Base-by-base conservation (phyloP, 2,113 vertebrate genomes). In the Alligator mississippiensis region DNA sequence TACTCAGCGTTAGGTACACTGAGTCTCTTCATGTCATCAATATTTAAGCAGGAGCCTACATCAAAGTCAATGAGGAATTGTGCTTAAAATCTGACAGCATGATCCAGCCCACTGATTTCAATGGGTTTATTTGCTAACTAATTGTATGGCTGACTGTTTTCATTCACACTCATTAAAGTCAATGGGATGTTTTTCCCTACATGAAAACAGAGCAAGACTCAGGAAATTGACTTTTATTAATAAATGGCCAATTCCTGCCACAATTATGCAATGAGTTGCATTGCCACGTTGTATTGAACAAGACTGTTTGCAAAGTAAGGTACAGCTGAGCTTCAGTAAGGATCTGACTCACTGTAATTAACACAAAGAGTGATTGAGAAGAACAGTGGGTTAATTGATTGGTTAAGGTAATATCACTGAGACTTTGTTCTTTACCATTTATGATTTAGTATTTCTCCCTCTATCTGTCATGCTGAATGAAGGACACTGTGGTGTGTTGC, bases 401-500 rank as follows among this genome's bases (percentile, higher is more conserved):
- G 95, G 87, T 80, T 66, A 87, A 60, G 89, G 91, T 15, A 7
- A 90, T 47, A 47, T 82, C 4, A 0, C 0, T 0, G 86, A 77
- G 80, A 10, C 88, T 96, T 90, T 80, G 77, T 57, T 93, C 87
- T 6, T 60, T 38, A 72, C 88, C 61, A 77, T 82, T 4, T 2
- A 47, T 61, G 27, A 82, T 79, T 47, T 66, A 77, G 15, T 90
- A 81, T 70, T 88, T 94, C 58, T 80, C 80, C 64, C 84, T 84
- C 77, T 70, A 12, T 0, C 3, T 94, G 94, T 82, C 91, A 87
- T 84, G 66, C 30, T 19, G 30, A 5, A 80, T 74, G 89, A 92
- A 84, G 84, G 95, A 75, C 27, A 4, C 77, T 1, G n/a, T 55
- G n/a, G 91, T 94, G 93, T 94, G 94, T 85, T 95, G 75, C 93